phyloP scores from a whole-genome alignment of 2,797 vertebrate species.

The Dendrocincla tyrannina region DNA sequence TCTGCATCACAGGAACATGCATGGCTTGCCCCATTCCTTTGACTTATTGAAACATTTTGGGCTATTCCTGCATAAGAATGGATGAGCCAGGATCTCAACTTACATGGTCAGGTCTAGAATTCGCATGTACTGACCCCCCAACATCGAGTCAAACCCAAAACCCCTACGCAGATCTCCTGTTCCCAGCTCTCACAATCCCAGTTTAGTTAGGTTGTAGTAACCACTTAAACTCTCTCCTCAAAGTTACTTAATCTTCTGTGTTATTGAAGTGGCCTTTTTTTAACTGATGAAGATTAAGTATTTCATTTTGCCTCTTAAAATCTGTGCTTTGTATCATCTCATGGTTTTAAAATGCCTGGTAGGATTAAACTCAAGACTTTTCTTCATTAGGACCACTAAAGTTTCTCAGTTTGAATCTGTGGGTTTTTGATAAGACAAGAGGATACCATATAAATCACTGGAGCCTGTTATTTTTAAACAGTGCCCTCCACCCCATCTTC shows the following conservation, averaged over 20 bases:
- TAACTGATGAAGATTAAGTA: conserved; percentile 28
- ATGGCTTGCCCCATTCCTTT: fast-evolving
- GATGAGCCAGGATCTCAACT: neutral
- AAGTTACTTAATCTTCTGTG: neutral
- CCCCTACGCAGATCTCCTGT: fast-evolving
- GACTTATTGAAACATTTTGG: neutral
- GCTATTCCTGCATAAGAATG: fast-evolving
- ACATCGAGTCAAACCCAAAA: neutral
- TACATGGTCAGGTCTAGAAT: fast-evolving
- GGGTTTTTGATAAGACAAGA: neutral
- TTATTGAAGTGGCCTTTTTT: conserved; percentile 2
- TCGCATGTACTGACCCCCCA: fast-evolving
- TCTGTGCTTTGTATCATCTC: neutral
- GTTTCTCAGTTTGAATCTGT: neutral
- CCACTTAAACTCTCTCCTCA: neutral
- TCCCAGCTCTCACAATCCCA: fast-evolving
- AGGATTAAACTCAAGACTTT: conserved; percentile 41
- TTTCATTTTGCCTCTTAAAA: conserved; percentile 36
- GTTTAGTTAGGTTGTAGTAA: neutral
- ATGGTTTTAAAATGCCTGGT: neutral
- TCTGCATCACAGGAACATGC: fast-evolving
- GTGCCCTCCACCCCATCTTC: neutral
- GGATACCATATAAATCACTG: neutral
- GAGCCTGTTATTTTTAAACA: conserved; percentile 35
- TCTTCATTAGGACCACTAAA: conserved; percentile 1